These are phyloP conservation scores for Cottus gobio DNA, from an alignment of 2,113 vertebrate species.

Conservation along the genomic window DNA sequence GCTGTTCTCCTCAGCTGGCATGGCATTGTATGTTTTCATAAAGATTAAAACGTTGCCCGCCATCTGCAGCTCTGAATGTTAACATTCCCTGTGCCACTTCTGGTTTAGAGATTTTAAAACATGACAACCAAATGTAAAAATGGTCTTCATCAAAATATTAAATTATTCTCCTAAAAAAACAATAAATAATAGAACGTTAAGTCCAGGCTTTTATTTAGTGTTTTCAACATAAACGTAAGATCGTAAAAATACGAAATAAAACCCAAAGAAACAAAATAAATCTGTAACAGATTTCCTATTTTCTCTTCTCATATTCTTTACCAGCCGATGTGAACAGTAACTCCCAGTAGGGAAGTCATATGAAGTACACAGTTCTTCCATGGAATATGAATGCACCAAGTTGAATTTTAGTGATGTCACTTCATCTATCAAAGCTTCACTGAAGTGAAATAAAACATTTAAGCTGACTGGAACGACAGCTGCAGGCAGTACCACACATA, in stretches of 20 bases:
- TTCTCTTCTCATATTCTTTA: not conserved
- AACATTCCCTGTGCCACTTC: constrained; percentile 4
- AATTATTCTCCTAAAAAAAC: not conserved
- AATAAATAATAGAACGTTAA: not conserved
- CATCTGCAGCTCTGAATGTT: constrained; percentile 21
- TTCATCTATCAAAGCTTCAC: constrained; percentile 25
- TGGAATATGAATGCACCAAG: constrained; percentile 46
- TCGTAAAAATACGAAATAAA: not conserved
- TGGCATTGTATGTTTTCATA: constrained; percentile 18
- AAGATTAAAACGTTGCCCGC: constrained; percentile 40
- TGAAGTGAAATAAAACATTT: constrained; percentile 45
- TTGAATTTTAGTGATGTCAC: constrained; percentile 33
- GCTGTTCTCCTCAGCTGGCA: not conserved
- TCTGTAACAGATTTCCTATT: not conserved
- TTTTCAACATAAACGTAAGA: not conserved
- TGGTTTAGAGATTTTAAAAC: constrained; percentile 4
- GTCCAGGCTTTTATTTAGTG: not conserved
- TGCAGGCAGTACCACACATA: constrained; percentile 42
- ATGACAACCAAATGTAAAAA: not conserved
- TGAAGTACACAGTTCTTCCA: constrained; percentile 14
- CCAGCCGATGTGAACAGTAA: not conserved
- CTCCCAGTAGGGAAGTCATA: constrained; percentile 13
- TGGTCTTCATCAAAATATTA: not conserved
- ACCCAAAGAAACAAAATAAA: not conserved
- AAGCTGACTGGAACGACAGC: constrained; percentile 39